Evolutionary conservation across 1,140 invertebrate genomes (phyloP).

Genomic region (Halesus radiatus): DNA sequence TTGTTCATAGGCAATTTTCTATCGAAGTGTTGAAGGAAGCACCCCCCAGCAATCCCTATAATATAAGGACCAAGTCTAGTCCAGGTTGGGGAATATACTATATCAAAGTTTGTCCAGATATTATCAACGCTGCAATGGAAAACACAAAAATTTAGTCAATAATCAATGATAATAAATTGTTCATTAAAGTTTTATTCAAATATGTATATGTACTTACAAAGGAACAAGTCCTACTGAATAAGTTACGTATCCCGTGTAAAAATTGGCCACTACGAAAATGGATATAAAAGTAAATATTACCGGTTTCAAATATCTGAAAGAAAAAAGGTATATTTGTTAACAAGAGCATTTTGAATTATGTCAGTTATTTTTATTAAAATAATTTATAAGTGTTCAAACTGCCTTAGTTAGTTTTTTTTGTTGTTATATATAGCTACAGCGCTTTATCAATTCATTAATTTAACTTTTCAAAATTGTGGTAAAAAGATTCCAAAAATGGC

Average conservation of each 20-base stretch:
- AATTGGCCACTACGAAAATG: neutral
- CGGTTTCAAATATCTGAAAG: slow-evolving; percentile 19
- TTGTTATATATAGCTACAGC: too few relatives aligned
- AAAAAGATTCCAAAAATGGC: too few relatives aligned
- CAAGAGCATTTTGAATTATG: too few relatives aligned
- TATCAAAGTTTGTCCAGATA: slow-evolving; percentile 61
- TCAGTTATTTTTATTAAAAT: too few relatives aligned
- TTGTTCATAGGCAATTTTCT: slow-evolving; percentile 28
- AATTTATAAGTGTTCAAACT: too few relatives aligned
- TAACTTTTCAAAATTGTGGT: too few relatives aligned
- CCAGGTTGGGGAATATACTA: slow-evolving; percentile 70
- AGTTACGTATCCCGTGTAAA: neutral
- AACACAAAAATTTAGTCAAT: neutral
- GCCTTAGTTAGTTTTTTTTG: too few relatives aligned
- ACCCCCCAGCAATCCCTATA: slow-evolving; percentile 67
- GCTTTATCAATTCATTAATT: too few relatives aligned
- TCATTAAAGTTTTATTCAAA: too few relatives aligned
- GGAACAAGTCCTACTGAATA: neutral
- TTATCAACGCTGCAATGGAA: slow-evolving; percentile 60
- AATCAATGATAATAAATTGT: too few relatives aligned
- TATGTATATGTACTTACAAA: slow-evolving; percentile 18
- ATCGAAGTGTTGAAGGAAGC: slow-evolving; percentile 55
- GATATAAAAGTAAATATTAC: neutral
- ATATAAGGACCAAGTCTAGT: slow-evolving; percentile 69
- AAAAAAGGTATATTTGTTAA: too few relatives aligned